phyloP scores from a whole-genome alignment of 1,140 invertebrate genomes.

The Ips typographus region DNA sequence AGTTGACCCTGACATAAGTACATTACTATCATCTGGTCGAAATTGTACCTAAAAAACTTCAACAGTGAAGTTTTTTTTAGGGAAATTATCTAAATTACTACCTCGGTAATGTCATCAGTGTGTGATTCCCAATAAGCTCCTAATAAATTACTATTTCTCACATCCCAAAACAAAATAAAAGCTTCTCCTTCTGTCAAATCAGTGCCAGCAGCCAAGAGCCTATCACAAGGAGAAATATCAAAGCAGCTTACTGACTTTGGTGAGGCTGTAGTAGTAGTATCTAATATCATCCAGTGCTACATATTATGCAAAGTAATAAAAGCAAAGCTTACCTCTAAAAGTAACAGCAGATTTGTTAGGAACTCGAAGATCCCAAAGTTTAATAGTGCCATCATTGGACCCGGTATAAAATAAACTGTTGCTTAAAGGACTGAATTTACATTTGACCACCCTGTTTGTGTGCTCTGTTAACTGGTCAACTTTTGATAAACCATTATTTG shows the following conservation, averaged over 20 bases:
- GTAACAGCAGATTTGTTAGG: conserved; percentile 54
- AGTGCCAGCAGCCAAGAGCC: conserved; percentile 75
- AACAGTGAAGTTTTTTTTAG: neutral
- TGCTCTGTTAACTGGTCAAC: conserved; percentile 52
- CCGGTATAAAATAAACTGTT: conserved; percentile 63
- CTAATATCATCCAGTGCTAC: conserved; percentile 45
- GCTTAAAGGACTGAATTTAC: conserved; percentile 63
- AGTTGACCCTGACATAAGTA: conserved; percentile 72
- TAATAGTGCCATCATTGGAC: conserved; percentile 61
- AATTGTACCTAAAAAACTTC: conserved; percentile 59
- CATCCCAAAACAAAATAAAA: conserved; percentile 83
- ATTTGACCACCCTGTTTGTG: conserved; percentile 56
- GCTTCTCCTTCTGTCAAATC: conserved; percentile 70
- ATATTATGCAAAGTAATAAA: conserved; percentile 26
- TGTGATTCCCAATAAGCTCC: conserved; percentile 87
- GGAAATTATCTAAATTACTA: conserved; percentile 42
- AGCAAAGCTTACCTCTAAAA: conserved; percentile 31
- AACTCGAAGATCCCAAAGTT: conserved; percentile 65
- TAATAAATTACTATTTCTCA: conserved; percentile 64
- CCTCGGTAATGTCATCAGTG: conserved; percentile 79
- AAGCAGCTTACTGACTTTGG: conserved; percentile 68
- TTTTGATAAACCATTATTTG: conserved; percentile 45
- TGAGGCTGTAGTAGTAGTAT: conserved; percentile 15
- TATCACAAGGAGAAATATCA: conserved; percentile 73
- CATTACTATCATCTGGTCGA: conserved; percentile 69